Conservation (phyloP, 2,797 vertebrate species). For the Vireo griseus region DNA sequence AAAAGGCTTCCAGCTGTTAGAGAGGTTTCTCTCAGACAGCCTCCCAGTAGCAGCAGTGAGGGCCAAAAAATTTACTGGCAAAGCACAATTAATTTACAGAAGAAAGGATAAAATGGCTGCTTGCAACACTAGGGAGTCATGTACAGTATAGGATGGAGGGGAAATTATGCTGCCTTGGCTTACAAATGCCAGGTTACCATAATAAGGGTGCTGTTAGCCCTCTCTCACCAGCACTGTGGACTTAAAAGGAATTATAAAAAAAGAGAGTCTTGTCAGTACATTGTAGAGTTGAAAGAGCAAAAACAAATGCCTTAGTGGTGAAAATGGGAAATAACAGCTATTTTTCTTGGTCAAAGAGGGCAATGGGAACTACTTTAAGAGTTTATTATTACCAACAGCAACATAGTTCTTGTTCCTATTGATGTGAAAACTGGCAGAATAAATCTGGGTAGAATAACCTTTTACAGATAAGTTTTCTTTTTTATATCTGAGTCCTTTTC, state of each 20-base stretch:
- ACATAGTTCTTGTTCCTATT: background rate
- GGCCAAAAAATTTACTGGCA: background rate
- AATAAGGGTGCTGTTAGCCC: rapidly evolving
- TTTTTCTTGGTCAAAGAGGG: background rate
- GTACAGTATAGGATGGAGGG: background rate
- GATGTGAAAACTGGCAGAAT: background rate
- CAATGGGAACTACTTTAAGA: background rate
- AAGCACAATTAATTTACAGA: background rate
- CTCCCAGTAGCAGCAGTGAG: background rate
- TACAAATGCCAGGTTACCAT: background rate
- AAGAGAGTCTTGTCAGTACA: background rate
- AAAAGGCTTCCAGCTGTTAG: background rate
- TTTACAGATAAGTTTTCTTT: background rate
- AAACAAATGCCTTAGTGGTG: background rate
- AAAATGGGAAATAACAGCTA: background rate
- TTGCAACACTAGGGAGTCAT: background rate
- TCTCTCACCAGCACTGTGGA: background rate
- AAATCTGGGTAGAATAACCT: background rate
- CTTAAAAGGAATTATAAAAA: background rate
- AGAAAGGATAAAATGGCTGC: background rate
- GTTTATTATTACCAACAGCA: background rate
- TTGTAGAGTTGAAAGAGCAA: background rate
- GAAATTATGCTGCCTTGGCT: background rate
- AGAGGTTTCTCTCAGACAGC: background rate
- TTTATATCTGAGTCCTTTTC: background rate